Evolutionary conservation across 2,888 invertebrate genomes (phyloP).

Genomic region (Lasioglossum morio): DNA sequence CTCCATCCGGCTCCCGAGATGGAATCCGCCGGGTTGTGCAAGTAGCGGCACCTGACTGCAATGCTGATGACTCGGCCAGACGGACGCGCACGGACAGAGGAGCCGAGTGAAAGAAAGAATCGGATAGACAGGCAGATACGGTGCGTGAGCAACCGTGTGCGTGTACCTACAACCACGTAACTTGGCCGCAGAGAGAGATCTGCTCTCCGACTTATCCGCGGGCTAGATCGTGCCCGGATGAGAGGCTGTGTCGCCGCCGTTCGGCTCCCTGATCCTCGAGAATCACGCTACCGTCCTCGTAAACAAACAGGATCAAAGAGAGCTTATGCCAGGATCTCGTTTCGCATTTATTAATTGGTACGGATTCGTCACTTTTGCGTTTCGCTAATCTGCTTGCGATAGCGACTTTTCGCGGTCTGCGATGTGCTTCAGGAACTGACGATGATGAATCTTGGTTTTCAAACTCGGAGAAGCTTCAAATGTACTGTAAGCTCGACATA

Average conservation of each 20-base stretch:
- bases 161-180: conserved; percentile 40
- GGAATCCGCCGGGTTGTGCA: conserved; percentile 81
- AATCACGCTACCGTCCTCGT: background rate
- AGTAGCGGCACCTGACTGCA: conserved; percentile 82
- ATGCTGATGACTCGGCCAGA: conserved; percentile 75
- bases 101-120: conserved; percentile 46
- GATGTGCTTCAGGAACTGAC: no score
- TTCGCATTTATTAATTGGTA: background rate
- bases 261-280: conserved; percentile 26
- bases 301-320: conserved; percentile 68
- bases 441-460: no score
- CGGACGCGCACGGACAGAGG: conserved; percentile 21
- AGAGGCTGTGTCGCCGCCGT: conserved; percentile 41
- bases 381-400: background rate
- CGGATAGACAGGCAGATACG: conserved; percentile 38
- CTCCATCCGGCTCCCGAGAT: conserved; percentile 67
- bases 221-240: conserved; percentile 57
- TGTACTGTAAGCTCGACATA: no score
- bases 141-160: conserved; percentile 33
- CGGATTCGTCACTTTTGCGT: background rate
- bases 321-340: conserved; percentile 59
- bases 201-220: conserved; percentile 46
- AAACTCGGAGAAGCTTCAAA: no score
- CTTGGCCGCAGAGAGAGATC: conserved; percentile 42
- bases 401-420: background rate